Base-by-base conservation (phyloP, 1,140 invertebrate genomes). In the Diachasmimorpha longicaudata region DNA sequence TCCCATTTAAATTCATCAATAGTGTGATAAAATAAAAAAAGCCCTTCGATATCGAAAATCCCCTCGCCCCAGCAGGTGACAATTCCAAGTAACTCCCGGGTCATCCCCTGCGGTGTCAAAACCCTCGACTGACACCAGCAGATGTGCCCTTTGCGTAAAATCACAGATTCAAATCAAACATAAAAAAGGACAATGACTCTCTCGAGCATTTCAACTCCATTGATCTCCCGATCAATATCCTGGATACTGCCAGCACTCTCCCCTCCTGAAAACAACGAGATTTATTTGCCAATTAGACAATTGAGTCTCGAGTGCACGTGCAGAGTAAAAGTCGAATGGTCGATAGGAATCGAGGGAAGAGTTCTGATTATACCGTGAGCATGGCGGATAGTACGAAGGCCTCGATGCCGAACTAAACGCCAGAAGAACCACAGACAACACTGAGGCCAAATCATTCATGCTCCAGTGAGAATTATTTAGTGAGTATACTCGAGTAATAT, bases 251-350 rank as follows among this genome's bases (percentile, higher is more conserved):
- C 8, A 19, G 48, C 31, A 11, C 21, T 21, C 3, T 10, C 21
- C 16, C 4, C 72, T 25, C 48, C 77, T 36, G 76, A 75, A 77
- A 85, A 84, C 83, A 84, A 83, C 81, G 80, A 79, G 84, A 85
- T 85, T 84, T 85, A 85, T 85, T 85, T 85, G 84, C 83, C 83
- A 85, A 85, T 85, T 85, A 85, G 83, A 83, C 83, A 82, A 85
- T 85, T 85, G 76, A 83, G 69, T 76, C 69, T 46, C 67, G 68
- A 78, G 31, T 68, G 80, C 68, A 78, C 73, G 76, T 79, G 74
- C 77, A 78, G 73, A 21, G 42, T 63, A 78, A 71, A 48, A 55
- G 72, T 71, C 70, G 39, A 52, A 69, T 58, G 70, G 36, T 14
- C 72, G 72, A 39, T 68, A 21, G 25, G 58, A 31, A 69, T 42